These are phyloP conservation scores for Smutsia temminckii DNA, from an alignment of 2,797 vertebrate genomes.

Conservation along the genomic window DNA sequence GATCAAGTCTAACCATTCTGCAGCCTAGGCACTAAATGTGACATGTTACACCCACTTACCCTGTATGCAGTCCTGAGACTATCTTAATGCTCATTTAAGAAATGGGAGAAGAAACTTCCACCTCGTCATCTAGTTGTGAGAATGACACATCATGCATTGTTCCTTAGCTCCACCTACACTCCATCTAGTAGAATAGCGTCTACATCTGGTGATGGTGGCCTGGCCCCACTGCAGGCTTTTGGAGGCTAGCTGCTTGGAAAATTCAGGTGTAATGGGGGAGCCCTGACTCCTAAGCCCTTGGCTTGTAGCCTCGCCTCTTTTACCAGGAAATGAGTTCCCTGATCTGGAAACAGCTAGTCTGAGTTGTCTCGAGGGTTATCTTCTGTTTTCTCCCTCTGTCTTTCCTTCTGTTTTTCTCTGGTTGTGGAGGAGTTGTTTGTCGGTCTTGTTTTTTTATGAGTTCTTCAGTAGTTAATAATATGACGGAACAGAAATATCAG, in stretches of 20 bases:
- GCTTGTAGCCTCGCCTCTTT: background rate
- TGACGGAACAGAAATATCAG: constrained; percentile 17
- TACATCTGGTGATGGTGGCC: background rate
- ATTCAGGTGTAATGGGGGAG: background rate
- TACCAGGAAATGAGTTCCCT: background rate
- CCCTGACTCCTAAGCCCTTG: background rate
- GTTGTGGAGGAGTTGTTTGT: background rate
- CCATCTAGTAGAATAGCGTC: background rate
- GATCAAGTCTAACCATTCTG: background rate
- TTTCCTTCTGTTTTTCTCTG: constrained; percentile 38
- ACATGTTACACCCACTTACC: background rate
- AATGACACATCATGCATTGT: background rate
- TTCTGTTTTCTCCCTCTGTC: background rate
- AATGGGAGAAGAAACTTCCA: background rate
- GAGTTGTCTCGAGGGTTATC: background rate
- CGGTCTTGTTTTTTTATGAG: background rate
- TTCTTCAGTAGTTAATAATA: constrained; percentile 18
- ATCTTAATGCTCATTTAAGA: background rate
- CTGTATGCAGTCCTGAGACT: background rate
- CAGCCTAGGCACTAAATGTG: background rate
- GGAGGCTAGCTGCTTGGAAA: background rate
- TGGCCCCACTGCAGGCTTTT: background rate
- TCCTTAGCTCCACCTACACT: background rate
- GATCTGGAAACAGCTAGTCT: background rate
- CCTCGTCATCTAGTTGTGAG: background rate